Evolutionary conservation across 2,113 vertebrate genomes (phyloP).

Genomic region (Gadus macrocephalus): DNA sequence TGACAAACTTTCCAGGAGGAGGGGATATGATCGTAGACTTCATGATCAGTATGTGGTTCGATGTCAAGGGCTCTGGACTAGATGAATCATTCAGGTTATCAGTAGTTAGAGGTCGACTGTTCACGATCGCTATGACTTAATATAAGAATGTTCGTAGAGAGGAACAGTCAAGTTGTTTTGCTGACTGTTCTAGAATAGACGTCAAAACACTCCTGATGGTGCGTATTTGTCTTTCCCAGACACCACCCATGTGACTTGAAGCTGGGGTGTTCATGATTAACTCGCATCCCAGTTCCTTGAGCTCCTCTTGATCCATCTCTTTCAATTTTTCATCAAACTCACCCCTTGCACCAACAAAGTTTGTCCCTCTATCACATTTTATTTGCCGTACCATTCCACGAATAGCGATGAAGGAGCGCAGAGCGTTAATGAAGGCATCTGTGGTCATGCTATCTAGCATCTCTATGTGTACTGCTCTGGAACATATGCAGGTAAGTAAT

Average conservation of each 20-base stretch:
- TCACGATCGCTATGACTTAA: slow-evolving; percentile 28
- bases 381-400: slow-evolving; percentile 7
- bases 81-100: slow-evolving; percentile 18
- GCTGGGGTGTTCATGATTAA: slow-evolving; percentile 18
- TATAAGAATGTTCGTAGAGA: slow-evolving; percentile 6
- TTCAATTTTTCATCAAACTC: neutral
- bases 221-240: slow-evolving; percentile 1
- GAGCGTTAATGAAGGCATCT: slow-evolving; percentile 18
- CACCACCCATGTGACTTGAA: slow-evolving; percentile 2
- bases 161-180: slow-evolving; percentile 13
- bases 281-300: slow-evolving; percentile 1
- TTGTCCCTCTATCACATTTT: neutral
- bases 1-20: slow-evolving; percentile 10
- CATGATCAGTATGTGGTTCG: slow-evolving; percentile 16
- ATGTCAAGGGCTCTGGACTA: slow-evolving; percentile 15
- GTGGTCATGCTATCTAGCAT: slow-evolving; percentile 15
- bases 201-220: slow-evolving; percentile 13
- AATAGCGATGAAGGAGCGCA: slow-evolving; percentile 18
- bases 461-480: neutral
- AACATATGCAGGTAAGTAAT: neutral
- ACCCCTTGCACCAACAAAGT: neutral
- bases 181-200: slow-evolving; percentile 14
- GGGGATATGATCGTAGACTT: slow-evolving; percentile 22
- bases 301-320: neutral
- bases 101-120: slow-evolving; percentile 18